Evolutionary conservation across 2,797 vertebrate genomes (phyloP), one percentile per base, ranked within the genome.

Genomic region (Podarcis lilfordi): DNA sequence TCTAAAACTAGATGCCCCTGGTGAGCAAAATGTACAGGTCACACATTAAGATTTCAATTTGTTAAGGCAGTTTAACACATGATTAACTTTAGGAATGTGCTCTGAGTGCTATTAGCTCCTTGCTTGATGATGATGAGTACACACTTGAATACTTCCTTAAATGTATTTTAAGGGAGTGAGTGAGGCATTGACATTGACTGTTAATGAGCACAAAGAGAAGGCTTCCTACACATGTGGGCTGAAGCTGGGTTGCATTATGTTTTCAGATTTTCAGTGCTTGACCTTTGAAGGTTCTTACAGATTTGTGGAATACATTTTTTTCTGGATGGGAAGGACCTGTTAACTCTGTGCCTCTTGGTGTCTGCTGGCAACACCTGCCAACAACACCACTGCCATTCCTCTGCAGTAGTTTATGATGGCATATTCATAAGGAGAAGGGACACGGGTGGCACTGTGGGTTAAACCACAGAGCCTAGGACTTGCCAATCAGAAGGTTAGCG

Each of bases 1-100:
- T 81, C 61, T 75, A 80, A 82, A 77, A 32, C 69, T 75, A 82
- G 45, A 85, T 6, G 8, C 40, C 68, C 5, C 15, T 79, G 27
- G 69, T 80, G 82, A 45, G 45, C 72, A 76, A 71, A 50, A 59
- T 66, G 32, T 55, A 83, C 64, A 69, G 86, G 11, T 74, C 59
- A 68, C n/a, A 55, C 77, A 84, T 69, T 77, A 81, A 84, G 80
- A 72, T 66, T 80, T 79, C 81, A 88, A 69, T 90, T 88, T 78
- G 68, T 66, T 85, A 88, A 75, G n/a, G 76, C 27, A 50, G 27
- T 86, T 91, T 84, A 89, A 55, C 72, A 32, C 75, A 84, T 87
- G 80, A 86, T 88, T 78, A 91, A 92, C 80, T 84, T 72, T 75
- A 91, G 86, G 37, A 80, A 72, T 88, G 45, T 85, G n/a, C 59